Base-by-base conservation (phyloP, 2,888 invertebrate species). In the Eilema depressum region DNA sequence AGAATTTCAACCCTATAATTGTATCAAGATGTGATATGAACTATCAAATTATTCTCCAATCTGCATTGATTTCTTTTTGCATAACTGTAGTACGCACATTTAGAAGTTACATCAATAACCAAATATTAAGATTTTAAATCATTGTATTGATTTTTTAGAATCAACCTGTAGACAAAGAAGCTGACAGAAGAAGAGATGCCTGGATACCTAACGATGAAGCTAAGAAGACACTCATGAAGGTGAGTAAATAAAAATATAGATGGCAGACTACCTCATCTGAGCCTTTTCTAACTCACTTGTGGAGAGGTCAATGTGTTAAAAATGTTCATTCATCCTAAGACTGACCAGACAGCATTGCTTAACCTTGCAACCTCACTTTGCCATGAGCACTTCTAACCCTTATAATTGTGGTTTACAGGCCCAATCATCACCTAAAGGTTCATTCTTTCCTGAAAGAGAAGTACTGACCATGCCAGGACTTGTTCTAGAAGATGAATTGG, bases 401-500 rank as follows among this genome's bases (percentile, higher is more conserved):
- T 30, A 30, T 30, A 30, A 37, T 37, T 61, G 66, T 53, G 75
- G 65, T 37, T 77, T 79, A 66, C 70, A 95, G 95, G 95, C 93
- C 1, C 95, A 94, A 72, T 97, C 97, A 0, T 96, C 97, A 62
- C 95, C 97, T 0, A 96, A 97, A 61, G 97, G 97, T 0, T 96
- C 96, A 1, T 97, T 96, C 86, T 96, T 96, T 80, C 97, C 97
- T 0, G 97, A 98, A 66, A 96, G 96, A 80, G 97, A 97, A 75
- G 96, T 97, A 12, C 94, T 99, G 0, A 98, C 98, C 0, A 97
- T 97, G 97, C 99, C 99, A 11, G 98, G 98, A 7, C 95, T 99
- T 63, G 96, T 97, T 23, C 93, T 97, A 7, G 97, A 98, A 84
- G 98, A 97, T 83, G 98, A 98, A 91, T 95, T 98, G 96, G 98